Conservation (phyloP, 2,113 vertebrate species). For the Heliornis fulica region DNA sequence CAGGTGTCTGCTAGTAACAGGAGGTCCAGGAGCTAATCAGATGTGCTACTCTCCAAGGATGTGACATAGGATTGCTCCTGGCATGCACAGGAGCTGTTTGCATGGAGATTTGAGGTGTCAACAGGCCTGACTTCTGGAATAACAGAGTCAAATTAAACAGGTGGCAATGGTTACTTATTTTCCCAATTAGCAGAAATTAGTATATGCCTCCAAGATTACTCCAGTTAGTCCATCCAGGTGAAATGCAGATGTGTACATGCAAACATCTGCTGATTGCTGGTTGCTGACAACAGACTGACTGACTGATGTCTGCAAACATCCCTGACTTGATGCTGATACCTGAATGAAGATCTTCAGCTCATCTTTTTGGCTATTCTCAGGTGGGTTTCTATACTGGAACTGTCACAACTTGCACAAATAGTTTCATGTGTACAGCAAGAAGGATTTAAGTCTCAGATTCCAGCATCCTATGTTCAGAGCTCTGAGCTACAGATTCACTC, state of each 20-base stretch:
- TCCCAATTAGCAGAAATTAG: background rate
- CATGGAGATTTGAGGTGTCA: background rate
- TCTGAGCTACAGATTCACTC: background rate
- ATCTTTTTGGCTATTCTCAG: background rate
- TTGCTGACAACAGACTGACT: background rate
- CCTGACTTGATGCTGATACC: background rate
- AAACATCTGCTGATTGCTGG: background rate
- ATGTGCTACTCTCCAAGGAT: background rate
- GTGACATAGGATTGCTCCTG: background rate
- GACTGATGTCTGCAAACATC: background rate
- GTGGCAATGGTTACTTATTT: background rate
- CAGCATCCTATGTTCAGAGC: background rate
- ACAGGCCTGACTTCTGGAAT: background rate
- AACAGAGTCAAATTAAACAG: background rate
- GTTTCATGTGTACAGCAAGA: background rate
- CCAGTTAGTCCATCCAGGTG: background rate
- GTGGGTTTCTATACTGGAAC: background rate
- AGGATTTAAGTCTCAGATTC: background rate
- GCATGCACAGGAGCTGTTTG: background rate
- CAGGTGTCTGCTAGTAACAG: background rate
- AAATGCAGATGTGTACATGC: background rate
- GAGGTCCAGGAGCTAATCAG: background rate
- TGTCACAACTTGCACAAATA: background rate
- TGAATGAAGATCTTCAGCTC: background rate
- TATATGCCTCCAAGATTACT: background rate